These are phyloP conservation scores for Dexiosoma caninum DNA, from an alignment of 2,888 invertebrate genomes.

Conservation along the genomic window DNA sequence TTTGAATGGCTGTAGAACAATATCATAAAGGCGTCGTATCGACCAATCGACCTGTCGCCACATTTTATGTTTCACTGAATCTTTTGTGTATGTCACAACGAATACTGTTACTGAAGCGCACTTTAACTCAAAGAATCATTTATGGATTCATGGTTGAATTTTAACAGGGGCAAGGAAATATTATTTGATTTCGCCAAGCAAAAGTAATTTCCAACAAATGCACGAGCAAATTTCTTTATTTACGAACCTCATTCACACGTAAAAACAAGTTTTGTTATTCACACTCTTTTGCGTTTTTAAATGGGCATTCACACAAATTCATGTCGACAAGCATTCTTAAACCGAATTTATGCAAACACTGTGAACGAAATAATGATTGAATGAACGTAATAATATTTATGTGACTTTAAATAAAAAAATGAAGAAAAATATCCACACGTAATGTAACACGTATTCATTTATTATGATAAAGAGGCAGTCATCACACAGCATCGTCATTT, in stretches of 20 bases:
- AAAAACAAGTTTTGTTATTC: neutral
- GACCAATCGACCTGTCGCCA: no score
- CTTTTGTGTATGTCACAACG: no score
- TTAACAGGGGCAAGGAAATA: no score
- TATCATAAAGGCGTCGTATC: no score
- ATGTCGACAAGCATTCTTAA: neutral
- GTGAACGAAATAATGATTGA: neutral
- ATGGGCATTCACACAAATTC: neutral
- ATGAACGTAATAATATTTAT: conserved; percentile 1
- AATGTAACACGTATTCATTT: conserved; percentile 34
- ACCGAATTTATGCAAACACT: neutral
- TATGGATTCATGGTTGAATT: no score
- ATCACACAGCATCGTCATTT: conserved; percentile 19
- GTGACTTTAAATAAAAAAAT: neutral
- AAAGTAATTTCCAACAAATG: neutral
- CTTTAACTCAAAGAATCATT: no score
- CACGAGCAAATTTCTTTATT: neutral
- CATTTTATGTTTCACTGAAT: no score
- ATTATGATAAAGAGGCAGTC: conserved; percentile 37
- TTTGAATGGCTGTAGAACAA: no score
- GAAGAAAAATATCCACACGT: neutral
- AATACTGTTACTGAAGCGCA: no score
- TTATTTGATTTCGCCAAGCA: conserved; percentile 6
- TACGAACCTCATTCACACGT: neutral
- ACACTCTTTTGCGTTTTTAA: neutral